Conservation (phyloP, 2,888 invertebrate genomes). For the Volucella inanis region DNA sequence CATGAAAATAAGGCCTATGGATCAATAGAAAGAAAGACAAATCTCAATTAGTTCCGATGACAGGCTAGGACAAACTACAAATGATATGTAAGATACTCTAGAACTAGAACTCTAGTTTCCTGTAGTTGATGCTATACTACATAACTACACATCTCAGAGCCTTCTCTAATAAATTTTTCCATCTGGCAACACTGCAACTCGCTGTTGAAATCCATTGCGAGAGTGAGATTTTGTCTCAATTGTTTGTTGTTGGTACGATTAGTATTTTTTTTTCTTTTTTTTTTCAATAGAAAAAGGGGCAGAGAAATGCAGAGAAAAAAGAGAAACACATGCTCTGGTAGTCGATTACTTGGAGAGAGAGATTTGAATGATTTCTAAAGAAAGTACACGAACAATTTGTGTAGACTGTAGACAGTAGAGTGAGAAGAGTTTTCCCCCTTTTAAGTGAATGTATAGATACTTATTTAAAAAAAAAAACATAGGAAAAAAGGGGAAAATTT, state of each 20-base stretch:
- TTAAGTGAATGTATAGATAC: slow-evolving; percentile 50
- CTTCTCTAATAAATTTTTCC: too few species aligned
- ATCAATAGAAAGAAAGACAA: too few species aligned
- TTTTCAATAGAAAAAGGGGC: neutral
- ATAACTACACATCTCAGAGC: too few species aligned
- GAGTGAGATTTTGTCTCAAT: slow-evolving; percentile 27
- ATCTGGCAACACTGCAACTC: neutral
- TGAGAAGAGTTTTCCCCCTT: slow-evolving; percentile 55
- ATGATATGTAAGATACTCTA: too few species aligned
- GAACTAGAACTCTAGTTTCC: too few species aligned
- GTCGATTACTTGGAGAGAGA: slow-evolving; percentile 27
- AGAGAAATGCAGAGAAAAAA: slow-evolving; percentile 28
- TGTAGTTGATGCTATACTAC: too few species aligned
- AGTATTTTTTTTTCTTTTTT: neutral
- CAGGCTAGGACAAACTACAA: too few species aligned
- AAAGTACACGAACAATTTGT: slow-evolving; percentile 50
- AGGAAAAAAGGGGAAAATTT: slow-evolving; percentile 49
- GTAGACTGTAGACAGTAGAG: too few species aligned
- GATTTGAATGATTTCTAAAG: slow-evolving; percentile 70
- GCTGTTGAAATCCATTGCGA: slow-evolving; percentile 65
- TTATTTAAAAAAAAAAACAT: neutral
- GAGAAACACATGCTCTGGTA: slow-evolving; percentile 22
- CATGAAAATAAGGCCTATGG: too few species aligned
- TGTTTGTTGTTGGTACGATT: neutral
- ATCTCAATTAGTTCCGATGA: too few species aligned